Conservation (phyloP, 1,140 invertebrate species). For the Drosophila subpulchrella region DNA sequence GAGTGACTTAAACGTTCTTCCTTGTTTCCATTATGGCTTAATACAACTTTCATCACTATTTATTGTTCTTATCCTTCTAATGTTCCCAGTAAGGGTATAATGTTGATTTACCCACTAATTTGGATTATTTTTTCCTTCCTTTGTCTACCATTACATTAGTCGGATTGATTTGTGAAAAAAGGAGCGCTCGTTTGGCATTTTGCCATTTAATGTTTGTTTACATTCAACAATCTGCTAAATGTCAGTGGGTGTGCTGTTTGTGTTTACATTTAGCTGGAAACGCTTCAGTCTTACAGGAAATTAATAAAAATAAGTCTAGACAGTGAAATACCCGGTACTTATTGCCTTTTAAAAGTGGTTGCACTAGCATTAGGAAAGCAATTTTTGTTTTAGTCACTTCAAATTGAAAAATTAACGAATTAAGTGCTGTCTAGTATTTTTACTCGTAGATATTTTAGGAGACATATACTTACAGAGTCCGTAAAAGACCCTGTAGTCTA, state of each 20-base stretch:
- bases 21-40: no score
- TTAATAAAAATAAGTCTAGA: not conserved
- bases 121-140: not conserved
- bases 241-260: slow-evolving; percentile 13
- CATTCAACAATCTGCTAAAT: slow-evolving; percentile 41
- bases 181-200: slow-evolving; percentile 15
- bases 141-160: not conserved
- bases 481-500: no score
- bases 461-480: no score
- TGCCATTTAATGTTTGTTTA: slow-evolving; percentile 54
- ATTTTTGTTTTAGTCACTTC: no score
- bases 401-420: no score
- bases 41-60: no score
- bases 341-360: not conserved
- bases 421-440: no score
- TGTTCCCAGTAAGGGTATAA: not conserved
- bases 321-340: not conserved
- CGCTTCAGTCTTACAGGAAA: not conserved
- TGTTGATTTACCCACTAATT: not conserved
- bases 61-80: not conserved
- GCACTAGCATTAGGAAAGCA: no score
- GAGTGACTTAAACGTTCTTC: not conserved
- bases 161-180: not conserved
- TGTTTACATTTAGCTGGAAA: slow-evolving; percentile 42
- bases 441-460: no score